Evolutionary conservation across 2,797 vertebrate species (phyloP).

Genomic region (Anguilla anguilla): DNA sequence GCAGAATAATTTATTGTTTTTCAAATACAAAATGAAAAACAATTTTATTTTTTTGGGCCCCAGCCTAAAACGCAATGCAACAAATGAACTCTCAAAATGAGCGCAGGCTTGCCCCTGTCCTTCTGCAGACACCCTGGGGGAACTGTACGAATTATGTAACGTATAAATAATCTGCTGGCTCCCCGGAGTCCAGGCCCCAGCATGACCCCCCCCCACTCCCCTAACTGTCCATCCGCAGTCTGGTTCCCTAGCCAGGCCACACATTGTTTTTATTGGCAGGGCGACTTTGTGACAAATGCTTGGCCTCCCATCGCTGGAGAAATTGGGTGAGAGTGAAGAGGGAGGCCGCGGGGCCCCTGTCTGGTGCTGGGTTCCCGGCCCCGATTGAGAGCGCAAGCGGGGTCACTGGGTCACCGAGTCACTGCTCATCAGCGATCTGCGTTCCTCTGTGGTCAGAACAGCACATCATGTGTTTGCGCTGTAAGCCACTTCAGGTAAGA

Average conservation of each 20-base stretch:
- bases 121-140: neutral
- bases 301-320: conserved; percentile 49
- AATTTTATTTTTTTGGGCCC: conserved; percentile 22
- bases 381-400: neutral
- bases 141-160: neutral
- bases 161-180: neutral
- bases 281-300: neutral
- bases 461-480: neutral
- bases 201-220: neutral
- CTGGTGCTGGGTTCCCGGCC: neutral
- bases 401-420: conserved; percentile 7
- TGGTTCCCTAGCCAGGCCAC: conserved; percentile 63
- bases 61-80: conserved; percentile 28
- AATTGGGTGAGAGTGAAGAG: conserved; percentile 65
- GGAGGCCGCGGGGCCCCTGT: neutral
- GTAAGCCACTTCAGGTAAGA: neutral
- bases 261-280: conserved; percentile 65
- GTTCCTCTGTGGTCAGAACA: neutral
- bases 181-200: neutral
- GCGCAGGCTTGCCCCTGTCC: conserved; percentile 12
- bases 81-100: conserved; percentile 34
- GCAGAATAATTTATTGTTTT: conserved; percentile 36
- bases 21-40: conserved; percentile 29
- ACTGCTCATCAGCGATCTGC: neutral
- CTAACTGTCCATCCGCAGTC: conserved; percentile 46